phyloP scores from a whole-genome alignment of 2,113 vertebrate species.

The Azemiops feae region DNA sequence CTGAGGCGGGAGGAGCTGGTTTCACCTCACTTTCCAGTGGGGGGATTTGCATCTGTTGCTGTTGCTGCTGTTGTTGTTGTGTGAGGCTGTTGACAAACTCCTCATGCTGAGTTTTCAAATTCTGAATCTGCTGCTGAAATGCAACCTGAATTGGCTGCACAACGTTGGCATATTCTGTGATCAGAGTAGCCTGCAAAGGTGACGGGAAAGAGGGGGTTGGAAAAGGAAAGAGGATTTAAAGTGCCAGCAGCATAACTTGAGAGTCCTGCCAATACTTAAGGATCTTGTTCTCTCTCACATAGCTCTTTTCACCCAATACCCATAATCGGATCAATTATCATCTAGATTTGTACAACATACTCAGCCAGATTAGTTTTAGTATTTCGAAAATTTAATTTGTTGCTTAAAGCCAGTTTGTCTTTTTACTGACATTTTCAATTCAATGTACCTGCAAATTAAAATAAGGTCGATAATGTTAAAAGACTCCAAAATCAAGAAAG shows the following conservation, averaged over 20 bases:
- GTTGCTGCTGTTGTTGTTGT: slow-evolving; percentile 79
- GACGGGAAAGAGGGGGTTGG: not conserved
- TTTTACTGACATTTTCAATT: not conserved
- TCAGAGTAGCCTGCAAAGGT: slow-evolving; percentile 82
- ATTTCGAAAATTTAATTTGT: not conserved
- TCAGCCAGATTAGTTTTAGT: not conserved
- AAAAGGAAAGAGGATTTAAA: not conserved
- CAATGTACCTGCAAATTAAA: not conserved
- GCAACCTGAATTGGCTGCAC: slow-evolving; percentile 93
- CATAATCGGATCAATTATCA: not conserved
- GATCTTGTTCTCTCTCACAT: not conserved
- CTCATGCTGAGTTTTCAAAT: slow-evolving; percentile 88
- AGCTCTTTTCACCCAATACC: not conserved
- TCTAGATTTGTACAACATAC: not conserved
- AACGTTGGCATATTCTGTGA: slow-evolving; percentile 85
- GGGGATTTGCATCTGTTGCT: slow-evolving; percentile 62
- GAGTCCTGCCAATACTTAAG: not conserved
- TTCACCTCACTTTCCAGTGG: slow-evolving; percentile 71
- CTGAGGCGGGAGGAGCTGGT: slow-evolving; percentile 61
- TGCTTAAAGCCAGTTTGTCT: not conserved
- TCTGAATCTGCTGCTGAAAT: slow-evolving; percentile 96
- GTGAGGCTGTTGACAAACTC: slow-evolving; percentile 89
- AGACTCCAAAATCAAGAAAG: not conserved
- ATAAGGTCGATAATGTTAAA: not conserved
- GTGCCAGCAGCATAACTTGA: not conserved